phyloP scores from a whole-genome alignment of 1,140 invertebrate genomes.

The Odontomachus brunneus region DNA sequence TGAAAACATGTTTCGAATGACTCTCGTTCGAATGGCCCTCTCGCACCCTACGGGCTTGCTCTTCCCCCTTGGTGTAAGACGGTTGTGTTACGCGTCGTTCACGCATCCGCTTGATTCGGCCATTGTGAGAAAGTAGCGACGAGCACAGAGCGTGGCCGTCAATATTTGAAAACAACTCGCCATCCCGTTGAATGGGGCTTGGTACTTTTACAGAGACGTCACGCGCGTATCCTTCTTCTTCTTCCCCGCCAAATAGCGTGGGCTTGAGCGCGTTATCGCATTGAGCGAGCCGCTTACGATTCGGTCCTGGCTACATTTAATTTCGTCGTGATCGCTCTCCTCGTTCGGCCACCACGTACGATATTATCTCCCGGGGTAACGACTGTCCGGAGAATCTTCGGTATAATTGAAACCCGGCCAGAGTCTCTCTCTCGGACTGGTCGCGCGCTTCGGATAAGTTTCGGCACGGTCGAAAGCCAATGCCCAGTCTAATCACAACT shows the following conservation, averaged over 20 bases:
- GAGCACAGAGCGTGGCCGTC: constrained; percentile 48
- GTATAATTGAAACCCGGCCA: constrained; percentile 67
- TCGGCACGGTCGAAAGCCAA: constrained; percentile 57
- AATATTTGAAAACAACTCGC: constrained; percentile 73
- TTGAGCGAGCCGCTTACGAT: not conserved
- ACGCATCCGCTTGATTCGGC: constrained; percentile 25
- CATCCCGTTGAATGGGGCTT: constrained; percentile 40
- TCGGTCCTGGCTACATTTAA: constrained; percentile 27
- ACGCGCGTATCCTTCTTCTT: too few relatives aligned
- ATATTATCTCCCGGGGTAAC: constrained; percentile 47
- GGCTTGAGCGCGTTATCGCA: not conserved
- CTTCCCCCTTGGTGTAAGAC: constrained; percentile 29
- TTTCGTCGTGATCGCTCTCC: constrained; percentile 16
- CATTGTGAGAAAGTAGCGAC: constrained; percentile 56
- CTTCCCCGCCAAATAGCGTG: too few relatives aligned
- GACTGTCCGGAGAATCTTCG: constrained; percentile 43
- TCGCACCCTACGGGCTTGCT: constrained; percentile 5
- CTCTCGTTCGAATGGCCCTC: not conserved
- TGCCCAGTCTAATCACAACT: constrained; percentile 79
- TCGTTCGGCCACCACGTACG: constrained; percentile 15
- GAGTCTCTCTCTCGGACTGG: constrained; percentile 24
- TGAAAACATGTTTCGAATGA: constrained; percentile 79
- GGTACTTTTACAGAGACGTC: too few relatives aligned
- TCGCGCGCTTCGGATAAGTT: constrained; percentile 62
- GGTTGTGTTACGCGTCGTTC: constrained; percentile 68